A percentile compares a stretch with the other conserved stretches of the same genome.
These are phyloP conservation scores for Drosophila pectinifera DNA, from an alignment of 1,140 invertebrate genomes.

Conservation along the genomic window DNA sequence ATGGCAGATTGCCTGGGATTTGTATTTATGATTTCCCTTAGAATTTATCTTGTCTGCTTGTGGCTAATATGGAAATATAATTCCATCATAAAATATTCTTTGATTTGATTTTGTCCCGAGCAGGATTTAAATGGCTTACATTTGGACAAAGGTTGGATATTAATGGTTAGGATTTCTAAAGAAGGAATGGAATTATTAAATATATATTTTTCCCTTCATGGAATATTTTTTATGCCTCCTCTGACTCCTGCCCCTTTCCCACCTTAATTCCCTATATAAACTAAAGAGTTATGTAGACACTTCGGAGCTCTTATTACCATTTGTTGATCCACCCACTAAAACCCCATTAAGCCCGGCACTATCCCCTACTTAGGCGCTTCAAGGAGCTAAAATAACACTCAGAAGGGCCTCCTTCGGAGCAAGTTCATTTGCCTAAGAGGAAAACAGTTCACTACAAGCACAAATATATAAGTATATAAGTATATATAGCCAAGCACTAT, in stretches of 20 bases:
- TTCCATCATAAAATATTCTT: slow-evolving; percentile 65
- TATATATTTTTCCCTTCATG: too few species aligned
- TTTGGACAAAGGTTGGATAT: neutral
- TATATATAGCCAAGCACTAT: slow-evolving; percentile 52
- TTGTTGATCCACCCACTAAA: slow-evolving; percentile 60
- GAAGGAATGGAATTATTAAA: neutral
- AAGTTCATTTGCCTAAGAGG: slow-evolving; percentile 72
- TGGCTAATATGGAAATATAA: slow-evolving; percentile 63
- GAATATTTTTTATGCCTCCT: too few species aligned
- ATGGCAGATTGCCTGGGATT: slow-evolving; percentile 72
- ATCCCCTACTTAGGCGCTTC: slow-evolving; percentile 32
- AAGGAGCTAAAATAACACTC: slow-evolving; percentile 22
- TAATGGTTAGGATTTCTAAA: neutral
- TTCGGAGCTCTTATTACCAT: slow-evolving; percentile 34
- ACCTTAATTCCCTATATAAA: neutral
- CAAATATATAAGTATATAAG: slow-evolving; percentile 8
- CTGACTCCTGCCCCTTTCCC: neutral
- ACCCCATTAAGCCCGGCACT: slow-evolving; percentile 44
- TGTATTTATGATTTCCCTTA: slow-evolving; percentile 65
- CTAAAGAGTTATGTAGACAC: neutral
- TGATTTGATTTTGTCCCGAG: slow-evolving; percentile 50
- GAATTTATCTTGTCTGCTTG: slow-evolving; percentile 44
- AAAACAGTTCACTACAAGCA: slow-evolving; percentile 47
- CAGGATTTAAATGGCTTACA: slow-evolving; percentile 3
- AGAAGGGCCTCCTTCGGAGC: slow-evolving; percentile 3